Evolutionary conservation across 2,113 vertebrate species (phyloP).

Genomic region (Pholis gunnellus): DNA sequence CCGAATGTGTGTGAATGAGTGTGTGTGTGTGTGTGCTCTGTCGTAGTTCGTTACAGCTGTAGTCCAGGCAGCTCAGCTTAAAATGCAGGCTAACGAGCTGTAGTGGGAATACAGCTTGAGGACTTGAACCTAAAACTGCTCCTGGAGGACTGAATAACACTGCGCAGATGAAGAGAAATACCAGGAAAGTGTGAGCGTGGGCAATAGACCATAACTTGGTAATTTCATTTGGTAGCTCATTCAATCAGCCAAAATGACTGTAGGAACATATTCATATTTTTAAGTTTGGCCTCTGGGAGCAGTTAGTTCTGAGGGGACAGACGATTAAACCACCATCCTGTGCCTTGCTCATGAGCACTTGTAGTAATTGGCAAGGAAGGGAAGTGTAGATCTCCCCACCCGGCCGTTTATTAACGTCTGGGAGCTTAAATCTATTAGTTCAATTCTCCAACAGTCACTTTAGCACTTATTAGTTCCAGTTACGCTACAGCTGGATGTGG

Average conservation of each 20-base stretch:
- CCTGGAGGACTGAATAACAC: slow-evolving; percentile 56
- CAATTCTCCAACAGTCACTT: slow-evolving; percentile 14
- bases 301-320: not conserved
- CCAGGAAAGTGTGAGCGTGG: slow-evolving; percentile 33
- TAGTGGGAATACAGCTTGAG: slow-evolving; percentile 63
- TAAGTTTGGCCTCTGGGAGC: slow-evolving; percentile 31
- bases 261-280: slow-evolving; percentile 63
- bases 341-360: slow-evolving; percentile 35
- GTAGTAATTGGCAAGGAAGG: not conserved
- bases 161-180: slow-evolving; percentile 43
- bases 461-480: slow-evolving; percentile 16
- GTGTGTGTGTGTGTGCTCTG: slow-evolving; percentile 22
- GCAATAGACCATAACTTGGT: slow-evolving; percentile 33
- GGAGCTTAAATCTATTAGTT: slow-evolving; percentile 11
- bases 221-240: slow-evolving; percentile 54
- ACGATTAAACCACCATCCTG: slow-evolving; percentile 19
- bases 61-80: slow-evolving; percentile 55
- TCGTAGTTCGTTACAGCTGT: slow-evolving; percentile 16
- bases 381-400: not conserved
- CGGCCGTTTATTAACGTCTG: slow-evolving; percentile 21
- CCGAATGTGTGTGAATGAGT: slow-evolving; percentile 19
- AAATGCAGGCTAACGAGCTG: slow-evolving; percentile 70
- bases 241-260: slow-evolving; percentile 51
- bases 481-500: slow-evolving; percentile 17
- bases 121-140: slow-evolving; percentile 58